Conservation (phyloP, 1,140 invertebrate species). For the Leptoteleia sp. region DNA sequence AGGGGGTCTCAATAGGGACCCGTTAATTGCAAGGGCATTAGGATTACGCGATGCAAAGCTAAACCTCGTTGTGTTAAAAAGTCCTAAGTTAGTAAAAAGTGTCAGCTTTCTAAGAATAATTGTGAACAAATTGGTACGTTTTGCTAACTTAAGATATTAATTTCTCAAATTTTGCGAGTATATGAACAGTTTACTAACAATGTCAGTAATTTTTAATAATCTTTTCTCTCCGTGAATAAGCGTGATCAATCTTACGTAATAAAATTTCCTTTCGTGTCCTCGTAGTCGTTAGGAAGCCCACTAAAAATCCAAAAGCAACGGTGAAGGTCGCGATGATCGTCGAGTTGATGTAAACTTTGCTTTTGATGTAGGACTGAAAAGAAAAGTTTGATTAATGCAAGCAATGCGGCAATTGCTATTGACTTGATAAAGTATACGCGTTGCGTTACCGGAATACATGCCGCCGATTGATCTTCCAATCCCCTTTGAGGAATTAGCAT, state of each 20-base stretch:
- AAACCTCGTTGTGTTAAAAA: slow-evolving; percentile 11
- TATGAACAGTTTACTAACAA: too few relatives aligned
- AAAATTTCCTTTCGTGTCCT: slow-evolving; percentile 69
- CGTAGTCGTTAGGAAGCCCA: slow-evolving; percentile 57
- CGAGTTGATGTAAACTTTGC: slow-evolving; percentile 74
- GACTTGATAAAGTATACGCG: slow-evolving; percentile 10
- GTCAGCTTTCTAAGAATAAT: too few relatives aligned
- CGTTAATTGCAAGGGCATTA: slow-evolving; percentile 24
- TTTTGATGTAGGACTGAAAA: slow-evolving; percentile 73
- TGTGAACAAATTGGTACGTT: too few relatives aligned
- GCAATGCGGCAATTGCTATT: slow-evolving; percentile 15
- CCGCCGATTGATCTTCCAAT: slow-evolving; percentile 40
- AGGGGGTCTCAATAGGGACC: slow-evolving; percentile 30
- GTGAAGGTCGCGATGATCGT: slow-evolving; percentile 74
- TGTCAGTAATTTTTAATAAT: too few relatives aligned
- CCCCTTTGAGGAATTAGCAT: slow-evolving; percentile 70
- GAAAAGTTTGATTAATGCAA: slow-evolving; percentile 37
- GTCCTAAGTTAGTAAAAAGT: too few relatives aligned
- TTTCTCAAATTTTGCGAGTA: too few relatives aligned
- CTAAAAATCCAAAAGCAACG: slow-evolving; percentile 71
- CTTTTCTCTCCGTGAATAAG: too few relatives aligned
- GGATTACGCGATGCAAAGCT: slow-evolving; percentile 19
- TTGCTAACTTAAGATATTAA: too few relatives aligned
- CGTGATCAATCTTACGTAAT: slow-evolving; percentile 69
- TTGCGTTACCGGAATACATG: slow-evolving; percentile 52